These are phyloP conservation scores for Psammodynastes pulverulentus DNA, from an alignment of 2,113 vertebrate species.

Conservation along the genomic window DNA sequence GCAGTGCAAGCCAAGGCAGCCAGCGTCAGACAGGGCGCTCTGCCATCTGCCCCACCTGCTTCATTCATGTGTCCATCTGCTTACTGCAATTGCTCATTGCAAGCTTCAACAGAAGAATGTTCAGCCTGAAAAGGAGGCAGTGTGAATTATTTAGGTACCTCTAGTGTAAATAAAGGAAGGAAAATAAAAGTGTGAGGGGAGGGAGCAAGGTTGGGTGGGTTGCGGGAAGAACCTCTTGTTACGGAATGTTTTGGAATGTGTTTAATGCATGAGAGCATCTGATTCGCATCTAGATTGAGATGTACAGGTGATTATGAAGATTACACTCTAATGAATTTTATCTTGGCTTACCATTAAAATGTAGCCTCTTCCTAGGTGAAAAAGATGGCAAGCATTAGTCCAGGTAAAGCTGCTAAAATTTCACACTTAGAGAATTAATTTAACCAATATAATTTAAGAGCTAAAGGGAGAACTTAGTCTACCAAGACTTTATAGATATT, in stretches of 20 bases:
- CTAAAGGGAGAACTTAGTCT: conserved; percentile 55
- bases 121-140: conserved; percentile 70
- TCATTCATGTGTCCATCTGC: conserved; percentile 82
- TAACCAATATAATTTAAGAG: conserved; percentile 62
- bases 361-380: conserved; percentile 64
- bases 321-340: conserved; percentile 78
- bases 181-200: conserved; percentile 36
- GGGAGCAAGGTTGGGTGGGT: conserved; percentile 24
- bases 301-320: conserved; percentile 77
- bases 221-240: conserved; percentile 45
- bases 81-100: conserved; percentile 73
- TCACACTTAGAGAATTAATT: conserved; percentile 62
- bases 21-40: conserved; percentile 76
- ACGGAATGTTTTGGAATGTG: conserved; percentile 73
- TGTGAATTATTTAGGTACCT: conserved; percentile 81
- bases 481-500: conserved; percentile 58
- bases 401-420: conserved; percentile 68
- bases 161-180: conserved; percentile 72
- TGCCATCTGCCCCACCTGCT: conserved; percentile 88
- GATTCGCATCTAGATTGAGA: conserved; percentile 83
- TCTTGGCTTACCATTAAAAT: conserved; percentile 78
- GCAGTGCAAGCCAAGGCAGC: conserved; percentile 70
- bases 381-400: conserved; percentile 60
- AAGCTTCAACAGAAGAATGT: conserved; percentile 66
- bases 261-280: conserved; percentile 67